These are phyloP conservation scores for Episyrphus balteatus DNA, from an alignment of 1,140 invertebrate genomes.

Conservation along the genomic window DNA sequence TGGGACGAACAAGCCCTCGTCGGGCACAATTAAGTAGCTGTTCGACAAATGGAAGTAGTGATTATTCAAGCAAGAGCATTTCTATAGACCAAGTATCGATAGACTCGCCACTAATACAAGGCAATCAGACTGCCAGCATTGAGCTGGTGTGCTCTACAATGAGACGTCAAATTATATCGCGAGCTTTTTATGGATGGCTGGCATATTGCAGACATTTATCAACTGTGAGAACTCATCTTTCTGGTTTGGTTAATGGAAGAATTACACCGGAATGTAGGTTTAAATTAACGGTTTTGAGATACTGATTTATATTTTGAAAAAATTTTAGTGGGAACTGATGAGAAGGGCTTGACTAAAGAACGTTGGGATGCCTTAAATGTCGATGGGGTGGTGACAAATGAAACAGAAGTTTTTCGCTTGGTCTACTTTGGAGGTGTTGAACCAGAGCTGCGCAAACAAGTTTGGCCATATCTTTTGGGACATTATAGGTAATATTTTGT, in stretches of 20 bases:
- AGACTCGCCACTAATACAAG: conserved; percentile 26
- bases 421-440: conserved; percentile 81
- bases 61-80: conserved; percentile 34
- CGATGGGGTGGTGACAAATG: conserved; percentile 48
- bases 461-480: conserved; percentile 85
- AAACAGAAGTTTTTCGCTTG: conserved; percentile 65
- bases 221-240: conserved; percentile 82
- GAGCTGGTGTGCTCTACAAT: conserved; percentile 84
- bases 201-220: conserved; percentile 86
- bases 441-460: conserved; percentile 65
- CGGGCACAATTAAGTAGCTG: conserved; percentile 34
- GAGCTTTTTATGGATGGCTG: conserved; percentile 94
- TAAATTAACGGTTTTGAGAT: background rate
- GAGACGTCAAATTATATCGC: conserved; percentile 85
- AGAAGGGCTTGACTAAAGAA: conserved; percentile 54
- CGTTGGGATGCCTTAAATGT: conserved; percentile 53
- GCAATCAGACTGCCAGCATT: conserved; percentile 43
- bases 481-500: conserved; percentile 68
- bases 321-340: conserved; percentile 40
- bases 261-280: conserved; percentile 48
- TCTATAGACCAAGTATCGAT: conserved; percentile 31
- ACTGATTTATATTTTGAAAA: too few relatives aligned
- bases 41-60: conserved; percentile 35
- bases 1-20: conserved; percentile 29
- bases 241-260: conserved; percentile 67